Conservation (phyloP, 2,797 vertebrate species). For the Brachymystax lenok region DNA sequence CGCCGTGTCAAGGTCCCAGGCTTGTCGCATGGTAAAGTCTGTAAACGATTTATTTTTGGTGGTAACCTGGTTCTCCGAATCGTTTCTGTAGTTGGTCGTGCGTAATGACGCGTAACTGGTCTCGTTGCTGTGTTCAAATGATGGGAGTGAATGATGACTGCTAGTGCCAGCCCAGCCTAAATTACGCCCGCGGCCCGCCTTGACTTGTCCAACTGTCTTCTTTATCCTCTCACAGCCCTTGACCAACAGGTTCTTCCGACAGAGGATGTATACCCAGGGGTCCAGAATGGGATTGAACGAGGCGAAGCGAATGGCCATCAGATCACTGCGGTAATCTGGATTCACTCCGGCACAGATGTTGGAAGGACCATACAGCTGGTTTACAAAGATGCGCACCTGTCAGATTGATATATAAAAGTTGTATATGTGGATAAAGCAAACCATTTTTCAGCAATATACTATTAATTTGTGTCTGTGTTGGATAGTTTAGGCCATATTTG, state of each 20-base stretch:
- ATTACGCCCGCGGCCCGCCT: slow-evolving; percentile 32
- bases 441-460: too few species aligned
- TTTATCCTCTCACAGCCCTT: slow-evolving; percentile 75
- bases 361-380: slow-evolving; percentile 75
- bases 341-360: slow-evolving; percentile 69
- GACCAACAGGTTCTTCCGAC: slow-evolving; percentile 76
- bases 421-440: too few species aligned
- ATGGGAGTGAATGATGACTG: slow-evolving; percentile 67
- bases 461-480: too few species aligned
- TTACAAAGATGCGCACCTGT: slow-evolving; percentile 81
- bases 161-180: slow-evolving; percentile 60
- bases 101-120: slow-evolving; percentile 79
- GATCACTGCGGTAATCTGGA: slow-evolving; percentile 73
- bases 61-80: slow-evolving; percentile 25
- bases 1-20: slow-evolving; percentile 75
- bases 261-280: slow-evolving; percentile 84
- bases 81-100: slow-evolving; percentile 55
- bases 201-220: slow-evolving; percentile 43
- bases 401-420: background rate
- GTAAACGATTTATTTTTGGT: slow-evolving; percentile 57
- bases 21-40: slow-evolving; percentile 69
- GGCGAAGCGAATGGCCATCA: slow-evolving; percentile 80
- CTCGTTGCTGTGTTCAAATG: slow-evolving; percentile 68
- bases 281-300: slow-evolving; percentile 83
- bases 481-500: too few species aligned